phyloP scores from a whole-genome alignment of 2,797 vertebrate genomes.

The Echeneis naucrates region DNA sequence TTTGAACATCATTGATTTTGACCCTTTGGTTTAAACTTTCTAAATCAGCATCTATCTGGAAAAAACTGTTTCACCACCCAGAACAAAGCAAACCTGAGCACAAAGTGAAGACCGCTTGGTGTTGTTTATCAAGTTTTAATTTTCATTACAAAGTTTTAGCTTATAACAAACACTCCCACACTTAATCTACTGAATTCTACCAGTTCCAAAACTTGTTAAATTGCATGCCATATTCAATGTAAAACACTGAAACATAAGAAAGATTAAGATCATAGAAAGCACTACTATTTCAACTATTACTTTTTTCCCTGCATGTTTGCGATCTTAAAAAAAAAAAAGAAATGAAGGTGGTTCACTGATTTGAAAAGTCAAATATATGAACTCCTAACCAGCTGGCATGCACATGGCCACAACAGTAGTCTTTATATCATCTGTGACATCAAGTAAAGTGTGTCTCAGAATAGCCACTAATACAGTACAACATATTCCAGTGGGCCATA shows the following conservation, averaged over 20 bases:
- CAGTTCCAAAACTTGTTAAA: conserved; percentile 27
- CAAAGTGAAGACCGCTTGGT: conserved; percentile 14
- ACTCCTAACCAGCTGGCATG: not conserved
- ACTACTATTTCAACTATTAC: not conserved
- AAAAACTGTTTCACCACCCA: too few relatives aligned
- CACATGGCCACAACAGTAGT: not conserved
- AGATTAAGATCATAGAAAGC: conserved; percentile 7
- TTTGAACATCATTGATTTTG: not conserved
- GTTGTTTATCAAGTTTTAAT: conserved; percentile 52
- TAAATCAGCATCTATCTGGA: not conserved
- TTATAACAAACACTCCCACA: conserved; percentile 41
- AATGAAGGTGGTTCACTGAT: too few relatives aligned
- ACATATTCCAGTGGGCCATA: not conserved
- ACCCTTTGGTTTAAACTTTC: not conserved
- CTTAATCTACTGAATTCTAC: not conserved
- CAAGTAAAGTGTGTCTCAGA: not conserved
- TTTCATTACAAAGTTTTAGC: conserved; percentile 68
- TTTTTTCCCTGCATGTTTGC: not conserved
- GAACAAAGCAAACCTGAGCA: not conserved
- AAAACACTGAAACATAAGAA: conserved; percentile 28
- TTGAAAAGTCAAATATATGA: not conserved
- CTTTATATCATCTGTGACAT: not conserved
- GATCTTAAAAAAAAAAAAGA: not conserved
- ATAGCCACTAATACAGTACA: not conserved
- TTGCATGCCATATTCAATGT: conserved; percentile 27